Evolutionary conservation across 2,888 invertebrate genomes (phyloP).

Genomic region (Heliconius sara): DNA sequence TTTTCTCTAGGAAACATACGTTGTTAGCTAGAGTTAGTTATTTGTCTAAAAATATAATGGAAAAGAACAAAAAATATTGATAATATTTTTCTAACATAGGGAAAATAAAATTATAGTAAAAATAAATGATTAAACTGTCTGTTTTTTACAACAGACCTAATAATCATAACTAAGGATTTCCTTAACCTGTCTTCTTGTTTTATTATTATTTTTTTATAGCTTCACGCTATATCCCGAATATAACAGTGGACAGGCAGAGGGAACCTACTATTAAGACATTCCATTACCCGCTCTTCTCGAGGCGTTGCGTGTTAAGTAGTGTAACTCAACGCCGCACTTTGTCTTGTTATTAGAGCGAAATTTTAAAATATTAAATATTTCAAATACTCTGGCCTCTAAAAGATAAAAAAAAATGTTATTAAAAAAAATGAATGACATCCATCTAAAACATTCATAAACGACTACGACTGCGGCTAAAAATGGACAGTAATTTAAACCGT

Average conservation of each 20-base stretch:
- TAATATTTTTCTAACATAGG: too few species aligned
- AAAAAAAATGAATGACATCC: not conserved
- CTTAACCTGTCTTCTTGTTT: too few species aligned
- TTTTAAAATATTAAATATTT: not conserved
- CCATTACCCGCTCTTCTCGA: not conserved
- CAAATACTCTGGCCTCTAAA: not conserved
- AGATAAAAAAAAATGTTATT: not conserved
- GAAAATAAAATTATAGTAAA: not conserved
- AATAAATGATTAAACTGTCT: not conserved
- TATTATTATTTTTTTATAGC: too few species aligned
- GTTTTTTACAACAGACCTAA: not conserved
- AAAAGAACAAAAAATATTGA: too few species aligned
- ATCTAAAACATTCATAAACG: not conserved
- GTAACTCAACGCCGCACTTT: not conserved
- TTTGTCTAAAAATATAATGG: not conserved
- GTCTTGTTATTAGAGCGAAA: not conserved
- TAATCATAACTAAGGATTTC: too few species aligned
- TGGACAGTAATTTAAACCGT: conserved; percentile 34
- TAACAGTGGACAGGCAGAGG: not conserved
- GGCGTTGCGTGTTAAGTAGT: not conserved
- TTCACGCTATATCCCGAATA: not conserved
- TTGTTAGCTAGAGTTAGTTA: not conserved
- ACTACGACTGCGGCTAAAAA: conserved; percentile 24
- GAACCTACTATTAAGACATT: not conserved
- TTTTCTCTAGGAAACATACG: not conserved